Evolutionary conservation across 1,140 invertebrate species (phyloP).

Genomic region (Ceratoteleas bidentatus): DNA sequence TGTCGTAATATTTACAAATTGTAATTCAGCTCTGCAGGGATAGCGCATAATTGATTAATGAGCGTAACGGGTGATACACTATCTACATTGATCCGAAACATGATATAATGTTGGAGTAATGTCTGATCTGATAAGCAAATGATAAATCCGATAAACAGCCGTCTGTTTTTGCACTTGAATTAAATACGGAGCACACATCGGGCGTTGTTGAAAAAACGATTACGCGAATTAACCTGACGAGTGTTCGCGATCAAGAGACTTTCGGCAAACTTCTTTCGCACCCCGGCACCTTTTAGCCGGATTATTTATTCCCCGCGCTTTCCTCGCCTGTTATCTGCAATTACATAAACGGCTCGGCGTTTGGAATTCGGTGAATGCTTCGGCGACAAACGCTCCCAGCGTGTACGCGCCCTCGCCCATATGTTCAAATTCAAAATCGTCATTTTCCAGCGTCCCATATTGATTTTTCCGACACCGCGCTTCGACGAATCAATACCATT

Average conservation of each 20-base stretch:
- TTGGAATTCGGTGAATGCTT: no score
- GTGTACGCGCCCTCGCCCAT: neutral
- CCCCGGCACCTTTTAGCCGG: no score
- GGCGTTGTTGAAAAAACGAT: conserved; percentile 25
- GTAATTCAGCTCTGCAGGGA: conserved; percentile 19
- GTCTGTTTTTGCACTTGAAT: conserved; percentile 47
- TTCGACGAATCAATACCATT: conserved; percentile 40
- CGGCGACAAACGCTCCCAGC: neutral
- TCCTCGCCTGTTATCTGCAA: no score
- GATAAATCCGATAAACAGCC: conserved; percentile 47
- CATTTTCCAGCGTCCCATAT: conserved; percentile 21
- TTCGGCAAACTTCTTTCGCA: neutral
- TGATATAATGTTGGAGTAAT: conserved; percentile 42
- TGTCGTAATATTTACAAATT: conserved; percentile 32
- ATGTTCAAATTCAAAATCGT: conserved; percentile 11
- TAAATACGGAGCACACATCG: conserved; percentile 9
- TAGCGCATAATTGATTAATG: conserved; percentile 30
- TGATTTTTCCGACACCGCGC: conserved; percentile 42
- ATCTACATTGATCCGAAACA: conserved; percentile 30
- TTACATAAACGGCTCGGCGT: neutral
- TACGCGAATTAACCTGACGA: conserved; percentile 11
- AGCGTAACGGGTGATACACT: conserved; percentile 19
- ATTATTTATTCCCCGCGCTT: no score
- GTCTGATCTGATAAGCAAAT: conserved; percentile 52
- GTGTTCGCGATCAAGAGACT: conserved; percentile 1